Conservation (phyloP, 2,888 invertebrate species). For the Eledona agricola region DNA sequence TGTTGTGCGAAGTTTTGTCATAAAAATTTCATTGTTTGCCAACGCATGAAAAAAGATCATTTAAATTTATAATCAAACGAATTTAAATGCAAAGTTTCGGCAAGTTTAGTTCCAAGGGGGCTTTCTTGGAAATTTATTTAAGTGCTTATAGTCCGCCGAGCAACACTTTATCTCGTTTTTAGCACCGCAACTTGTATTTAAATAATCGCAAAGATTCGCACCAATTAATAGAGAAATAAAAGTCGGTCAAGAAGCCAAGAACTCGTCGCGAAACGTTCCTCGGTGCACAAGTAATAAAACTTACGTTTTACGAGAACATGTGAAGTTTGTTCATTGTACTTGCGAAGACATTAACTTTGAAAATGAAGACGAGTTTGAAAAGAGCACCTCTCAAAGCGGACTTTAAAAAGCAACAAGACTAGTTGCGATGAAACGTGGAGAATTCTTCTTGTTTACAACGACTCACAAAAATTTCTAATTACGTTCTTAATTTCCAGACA, state of each 20-base stretch:
- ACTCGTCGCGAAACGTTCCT: slow-evolving; percentile 6
- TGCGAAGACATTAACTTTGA: slow-evolving; percentile 36
- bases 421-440: slow-evolving; percentile 12
- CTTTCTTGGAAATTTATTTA: slow-evolving; percentile 43
- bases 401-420: slow-evolving; percentile 16
- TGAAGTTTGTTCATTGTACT: slow-evolving; percentile 29
- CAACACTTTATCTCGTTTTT: slow-evolving; percentile 6
- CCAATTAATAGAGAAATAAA: slow-evolving; percentile 4
- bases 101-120: slow-evolving; percentile 46
- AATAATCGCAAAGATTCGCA: slow-evolving; percentile 16
- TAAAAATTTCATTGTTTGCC: slow-evolving; percentile 8
- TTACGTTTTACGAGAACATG: slow-evolving; percentile 29
- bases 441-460: too few relatives aligned
- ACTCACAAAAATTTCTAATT: too few relatives aligned
- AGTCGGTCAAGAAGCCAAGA: slow-evolving; percentile 4
- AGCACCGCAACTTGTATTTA: slow-evolving; percentile 5
- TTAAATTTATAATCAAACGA: slow-evolving; percentile 47
- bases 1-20: background rate
- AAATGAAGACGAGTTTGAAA: slow-evolving; percentile 37
- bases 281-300: slow-evolving; percentile 30
- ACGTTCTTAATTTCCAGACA: too few relatives aligned
- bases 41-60: slow-evolving; percentile 39
- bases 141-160: slow-evolving; percentile 35
- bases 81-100: slow-evolving; percentile 47
- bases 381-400: slow-evolving; percentile 25